Conservation (phyloP, 2,113 vertebrate species). For the Petaurus breviceps region DNA sequence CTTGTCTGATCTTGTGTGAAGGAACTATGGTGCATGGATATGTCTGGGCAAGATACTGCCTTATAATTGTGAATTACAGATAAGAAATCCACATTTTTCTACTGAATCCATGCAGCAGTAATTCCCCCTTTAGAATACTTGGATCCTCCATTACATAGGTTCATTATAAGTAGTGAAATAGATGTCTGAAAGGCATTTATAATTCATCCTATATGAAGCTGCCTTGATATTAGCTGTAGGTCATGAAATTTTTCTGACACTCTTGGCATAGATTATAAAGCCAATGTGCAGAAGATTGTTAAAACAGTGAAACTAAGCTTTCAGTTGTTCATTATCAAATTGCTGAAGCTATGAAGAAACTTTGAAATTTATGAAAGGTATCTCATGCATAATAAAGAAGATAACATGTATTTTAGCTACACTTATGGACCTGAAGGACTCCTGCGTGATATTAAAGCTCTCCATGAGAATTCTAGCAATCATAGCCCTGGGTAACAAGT, state of each 20-base stretch:
- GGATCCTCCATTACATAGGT: not conserved
- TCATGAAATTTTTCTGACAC: not conserved
- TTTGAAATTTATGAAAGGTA: not conserved
- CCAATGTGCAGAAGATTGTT: not conserved
- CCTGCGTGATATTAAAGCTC: not conserved
- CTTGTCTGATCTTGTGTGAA: slow-evolving; percentile 69
- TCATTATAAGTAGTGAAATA: slow-evolving; percentile 2
- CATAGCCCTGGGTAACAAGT: not conserved
- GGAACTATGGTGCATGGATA: slow-evolving; percentile 3
- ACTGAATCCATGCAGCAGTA: not conserved
- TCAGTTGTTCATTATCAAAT: not conserved
- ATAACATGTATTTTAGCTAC: not conserved
- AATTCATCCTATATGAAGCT: not conserved
- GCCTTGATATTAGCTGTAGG: not conserved
- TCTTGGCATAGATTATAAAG: not conserved
- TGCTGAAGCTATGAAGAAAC: not conserved
- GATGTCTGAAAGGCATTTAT: not conserved
- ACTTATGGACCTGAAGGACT: not conserved
- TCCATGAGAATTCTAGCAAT: slow-evolving; percentile 56
- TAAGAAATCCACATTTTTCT: slow-evolving; percentile 28
- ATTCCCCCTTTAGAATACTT: slow-evolving; percentile 22
- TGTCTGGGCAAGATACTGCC: slow-evolving; percentile 57
- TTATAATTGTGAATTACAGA: slow-evolving; percentile 45
- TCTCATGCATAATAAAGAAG: slow-evolving; percentile 21
- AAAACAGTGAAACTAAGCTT: not conserved